phyloP scores from a whole-genome alignment of 2,888 invertebrate genomes.

The Cheilosia vernalis region DNA sequence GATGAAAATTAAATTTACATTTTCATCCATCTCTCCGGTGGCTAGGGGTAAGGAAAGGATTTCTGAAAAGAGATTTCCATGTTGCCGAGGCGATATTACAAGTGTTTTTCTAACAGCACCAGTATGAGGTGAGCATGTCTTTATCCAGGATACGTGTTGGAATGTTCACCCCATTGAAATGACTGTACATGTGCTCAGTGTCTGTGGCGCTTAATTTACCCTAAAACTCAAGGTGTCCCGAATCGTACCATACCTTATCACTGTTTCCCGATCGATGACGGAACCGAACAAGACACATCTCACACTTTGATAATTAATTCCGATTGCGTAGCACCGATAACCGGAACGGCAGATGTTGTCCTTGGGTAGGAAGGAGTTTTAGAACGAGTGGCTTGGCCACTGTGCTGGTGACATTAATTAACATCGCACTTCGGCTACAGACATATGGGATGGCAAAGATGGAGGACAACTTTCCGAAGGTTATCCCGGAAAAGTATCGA shows the following conservation, averaged over 20 bases:
- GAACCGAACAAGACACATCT: constrained; percentile 42
- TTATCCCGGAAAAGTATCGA: constrained; percentile 67
- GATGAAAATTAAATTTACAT: constrained; percentile 56
- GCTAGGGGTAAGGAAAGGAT: constrained; percentile 5
- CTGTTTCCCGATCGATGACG: constrained; percentile 32
- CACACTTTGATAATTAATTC: constrained; percentile 73
- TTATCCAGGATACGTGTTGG: constrained; percentile 44
- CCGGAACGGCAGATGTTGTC: constrained; percentile 59
- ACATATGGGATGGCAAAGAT: constrained; percentile 34
- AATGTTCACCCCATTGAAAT: constrained; percentile 56
- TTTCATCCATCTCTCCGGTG: constrained; percentile 18
- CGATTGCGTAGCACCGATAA: constrained; percentile 69
- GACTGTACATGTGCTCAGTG: constrained; percentile 9
- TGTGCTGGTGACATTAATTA: constrained; percentile 69
- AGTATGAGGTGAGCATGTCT: not conserved
- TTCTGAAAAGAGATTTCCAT: constrained; percentile 26
- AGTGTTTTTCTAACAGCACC: constrained; percentile 24
- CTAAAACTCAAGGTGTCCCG: constrained; percentile 40
- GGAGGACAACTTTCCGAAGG: constrained; percentile 32
- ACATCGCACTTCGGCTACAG: constrained; percentile 48
- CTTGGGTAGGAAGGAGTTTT: not conserved
- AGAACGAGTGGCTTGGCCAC: not conserved
- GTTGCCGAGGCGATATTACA: constrained; percentile 37
- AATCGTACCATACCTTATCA: constrained; percentile 36
- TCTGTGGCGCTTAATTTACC: constrained; percentile 40